Base-by-base conservation (phyloP, 2,797 vertebrate species). In the Brotogeris chrysoptera region DNA sequence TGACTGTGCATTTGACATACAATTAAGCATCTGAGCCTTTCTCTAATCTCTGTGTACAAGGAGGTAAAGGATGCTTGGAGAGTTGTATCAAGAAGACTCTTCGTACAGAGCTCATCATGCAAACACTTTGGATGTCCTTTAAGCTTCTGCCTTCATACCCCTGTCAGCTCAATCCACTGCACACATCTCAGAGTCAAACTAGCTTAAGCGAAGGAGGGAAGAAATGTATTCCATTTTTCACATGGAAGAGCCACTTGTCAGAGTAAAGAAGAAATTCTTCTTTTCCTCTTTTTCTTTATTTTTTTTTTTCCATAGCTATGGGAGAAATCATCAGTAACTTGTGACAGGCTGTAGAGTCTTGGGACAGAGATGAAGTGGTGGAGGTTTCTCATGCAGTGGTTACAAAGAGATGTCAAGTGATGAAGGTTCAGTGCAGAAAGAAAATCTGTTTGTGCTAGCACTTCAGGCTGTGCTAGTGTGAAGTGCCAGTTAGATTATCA, bases 1-100 rank as follows among this genome's bases (percentile, higher is more conserved):
- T 68, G 70, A 76, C 74, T 53, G 16, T 89, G 86, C 78, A 59
- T 68, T 93, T 92, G 68, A 72, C 83, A 39, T 52, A 81, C 49
- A 90, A 41, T 80, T 68, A 78, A 79, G 66, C 41, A 34, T 79
- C 73, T 76, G 39, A 85, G 89, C 64, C 32, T 87, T 80, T 25
- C 71, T 72, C 71, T 92, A 39, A 66, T 87, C 71, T 91, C 71
- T 81, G 55, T 83, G 86, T 66, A 85, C 74, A 55, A 69, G 80
- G 74, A 90, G 66, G 84, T 92, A 76, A 93, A 74, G 80, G 47
- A 76, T 73, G 90, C 88, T 92, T 81, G 38, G 69, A 69, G 66
- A 92, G 74, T 78, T 69, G 18, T 72, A 72, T 83, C 86, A 39
- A 3, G 88, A 65, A 81, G 66, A 65, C 77, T 92, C 19, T 87